These are phyloP conservation scores for Charanyca ferruginea DNA, from an alignment of 2,888 invertebrate species.

Conservation along the genomic window DNA sequence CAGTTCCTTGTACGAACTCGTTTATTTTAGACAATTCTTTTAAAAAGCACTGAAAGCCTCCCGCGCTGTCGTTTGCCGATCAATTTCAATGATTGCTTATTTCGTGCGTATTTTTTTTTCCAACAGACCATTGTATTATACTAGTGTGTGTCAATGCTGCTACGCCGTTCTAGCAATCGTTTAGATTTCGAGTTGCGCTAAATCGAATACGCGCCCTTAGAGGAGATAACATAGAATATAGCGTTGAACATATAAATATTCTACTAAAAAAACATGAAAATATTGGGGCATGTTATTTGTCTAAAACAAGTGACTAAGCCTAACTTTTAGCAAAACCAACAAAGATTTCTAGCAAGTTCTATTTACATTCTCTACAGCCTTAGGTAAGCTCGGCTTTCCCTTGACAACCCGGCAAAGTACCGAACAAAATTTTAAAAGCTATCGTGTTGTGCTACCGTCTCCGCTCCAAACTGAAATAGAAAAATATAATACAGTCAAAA, in stretches of 20 bases:
- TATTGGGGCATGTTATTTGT: neutral
- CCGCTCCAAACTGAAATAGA: conserved; percentile 22
- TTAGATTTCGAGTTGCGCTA: too few relatives aligned
- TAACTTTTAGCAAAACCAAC: neutral
- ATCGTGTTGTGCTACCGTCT: conserved; percentile 10
- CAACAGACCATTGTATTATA: too few relatives aligned
- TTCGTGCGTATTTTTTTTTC: too few relatives aligned
- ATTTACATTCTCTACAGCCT: conserved; percentile 21
- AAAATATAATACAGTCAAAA: conserved; percentile 49
- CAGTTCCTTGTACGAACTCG: too few relatives aligned
- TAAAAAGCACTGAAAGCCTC: too few relatives aligned
- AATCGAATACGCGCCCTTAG: too few relatives aligned
- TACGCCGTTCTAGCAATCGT: too few relatives aligned
- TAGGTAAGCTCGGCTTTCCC: conserved; percentile 35
- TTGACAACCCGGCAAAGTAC: conserved; percentile 23
- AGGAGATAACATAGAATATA: neutral
- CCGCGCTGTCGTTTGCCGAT: too few relatives aligned
- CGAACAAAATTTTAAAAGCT: conserved; percentile 52
- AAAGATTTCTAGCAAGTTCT: conserved; percentile 2
- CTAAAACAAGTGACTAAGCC: neutral
- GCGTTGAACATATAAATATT: neutral
- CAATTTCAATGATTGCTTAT: too few relatives aligned
- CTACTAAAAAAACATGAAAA: too few relatives aligned
- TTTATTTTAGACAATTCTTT: too few relatives aligned
- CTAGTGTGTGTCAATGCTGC: too few relatives aligned